Conservation (phyloP, 2,888 invertebrate species). For the Coelopa pilipes region DNA sequence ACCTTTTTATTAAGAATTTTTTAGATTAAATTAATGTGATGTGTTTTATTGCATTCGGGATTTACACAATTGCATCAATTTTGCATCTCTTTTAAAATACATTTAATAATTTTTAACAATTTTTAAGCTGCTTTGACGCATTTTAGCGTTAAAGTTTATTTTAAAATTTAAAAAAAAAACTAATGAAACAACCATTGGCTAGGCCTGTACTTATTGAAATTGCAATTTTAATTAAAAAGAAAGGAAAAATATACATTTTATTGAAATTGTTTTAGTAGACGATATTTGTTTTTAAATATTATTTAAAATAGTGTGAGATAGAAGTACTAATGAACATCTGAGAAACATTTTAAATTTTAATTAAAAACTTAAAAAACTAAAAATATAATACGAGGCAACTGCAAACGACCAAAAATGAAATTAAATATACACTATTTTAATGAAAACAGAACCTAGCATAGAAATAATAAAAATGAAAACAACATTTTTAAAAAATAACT, state of each 20-base stretch:
- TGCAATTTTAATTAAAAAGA: constrained; percentile 19
- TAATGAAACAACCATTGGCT: constrained; percentile 19
- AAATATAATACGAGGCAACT: constrained; percentile 4
- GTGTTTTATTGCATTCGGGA: constrained; percentile 33
- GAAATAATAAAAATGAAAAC: constrained; percentile 15
- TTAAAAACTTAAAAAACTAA: constrained; percentile 11
- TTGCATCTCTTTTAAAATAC: constrained; percentile 34
- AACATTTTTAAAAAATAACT: constrained; percentile 49
- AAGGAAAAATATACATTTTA: background rate
- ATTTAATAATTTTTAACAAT: constrained; percentile 30
- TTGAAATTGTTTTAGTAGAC: background rate
- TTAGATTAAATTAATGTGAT: constrained; percentile 37
- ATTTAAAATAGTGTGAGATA: too few relatives aligned
- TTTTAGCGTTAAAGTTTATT: constrained; percentile 29
- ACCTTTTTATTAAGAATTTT: constrained; percentile 45
- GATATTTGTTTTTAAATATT: background rate
- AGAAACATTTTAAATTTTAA: constrained; percentile 35
- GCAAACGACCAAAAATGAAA: constrained; percentile 34
- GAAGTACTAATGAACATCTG: background rate
- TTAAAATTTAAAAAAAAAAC: constrained; percentile 13
- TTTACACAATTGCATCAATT: constrained; percentile 17
- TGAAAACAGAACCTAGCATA: constrained; percentile 30
- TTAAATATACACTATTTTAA: constrained; percentile 14
- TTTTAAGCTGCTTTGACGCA: constrained; percentile 31
- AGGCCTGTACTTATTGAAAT: background rate